Evolutionary conservation across 2,113 vertebrate species (phyloP), one percentile per base, ranked within the genome.

Genomic region (Lamprologus ornatipinnis): DNA sequence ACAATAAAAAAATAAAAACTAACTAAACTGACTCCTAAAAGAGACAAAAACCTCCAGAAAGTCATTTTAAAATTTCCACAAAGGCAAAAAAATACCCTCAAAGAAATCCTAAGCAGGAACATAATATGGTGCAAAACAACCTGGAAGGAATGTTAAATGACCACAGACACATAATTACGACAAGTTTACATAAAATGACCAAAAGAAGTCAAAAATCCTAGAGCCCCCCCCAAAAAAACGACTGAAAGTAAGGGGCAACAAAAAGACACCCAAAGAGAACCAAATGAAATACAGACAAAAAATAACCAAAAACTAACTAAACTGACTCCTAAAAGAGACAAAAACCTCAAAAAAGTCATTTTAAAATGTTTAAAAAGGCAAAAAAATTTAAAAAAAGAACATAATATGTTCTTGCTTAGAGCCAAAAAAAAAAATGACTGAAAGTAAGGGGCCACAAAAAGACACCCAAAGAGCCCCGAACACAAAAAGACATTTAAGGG

Each of bases 401-500:
- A 47, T 47, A 47, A 47, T 47, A 45, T 45, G 42, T 45, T 45
- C 13, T 45, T 7, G 0, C 47, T 17, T 49, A 0, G 7, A 49
- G 15, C 15, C 14, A 2, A 15, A 68, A 21, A 21, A 21, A 7
- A 47, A 31, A 11, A 3, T 1, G 14, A 49, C 42, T 31, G 42
- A 49, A 78, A 49, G 10, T 47, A 49, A 49, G 10, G 9, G 70
- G 10, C 42, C 26, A 49, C 70, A 73, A 45, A 45, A 73, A 11
- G 8, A 26, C 42, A 75, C 4, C 42, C 42, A 49, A 78, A 78
- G 6, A 31, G 3, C 42, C 26, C 6, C 0, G 6, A 28, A 28
- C 40, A 47, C 42, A 47, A 75, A 75, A 47, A 47, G 14, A 49
- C 42, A 49, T 78, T 78, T 51, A 51, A 51, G 45, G 45, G n/a